A percentile compares a stretch with the other conserved stretches of the same genome.
Evolutionary conservation across 2,113 vertebrate genomes (phyloP).

Genomic region (Varanus komodoensis): DNA sequence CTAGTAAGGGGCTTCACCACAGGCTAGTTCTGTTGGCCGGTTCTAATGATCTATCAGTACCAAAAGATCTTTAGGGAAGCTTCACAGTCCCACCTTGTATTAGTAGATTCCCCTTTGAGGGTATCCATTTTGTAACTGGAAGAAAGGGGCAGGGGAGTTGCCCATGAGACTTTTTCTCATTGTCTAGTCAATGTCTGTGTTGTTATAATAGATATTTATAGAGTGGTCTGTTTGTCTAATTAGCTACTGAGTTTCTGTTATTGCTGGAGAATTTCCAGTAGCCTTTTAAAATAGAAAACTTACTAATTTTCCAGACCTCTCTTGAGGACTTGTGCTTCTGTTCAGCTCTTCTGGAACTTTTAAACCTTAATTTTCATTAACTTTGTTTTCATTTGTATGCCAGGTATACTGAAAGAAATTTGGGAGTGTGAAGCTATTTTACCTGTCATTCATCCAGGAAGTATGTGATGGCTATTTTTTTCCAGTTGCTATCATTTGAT

Average conservation of each 20-base stretch:
- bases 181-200: neutral
- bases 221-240: slow-evolving; percentile 71
- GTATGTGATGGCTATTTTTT: neutral
- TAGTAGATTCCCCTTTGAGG: neutral
- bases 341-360: slow-evolving; percentile 45
- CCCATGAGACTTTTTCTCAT: neutral
- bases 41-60: neutral
- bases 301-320: slow-evolving; percentile 51
- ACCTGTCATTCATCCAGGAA: neutral
- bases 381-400: slow-evolving; percentile 40
- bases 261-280: slow-evolving; percentile 68
- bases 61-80: neutral
- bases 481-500: no score
- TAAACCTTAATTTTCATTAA: slow-evolving; percentile 68
- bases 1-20: neutral
- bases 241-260: slow-evolving; percentile 64
- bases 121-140: neutral
- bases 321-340: slow-evolving; percentile 60
- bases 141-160: neutral
- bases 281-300: slow-evolving; percentile 64
- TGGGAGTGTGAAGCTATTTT: neutral
- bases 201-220: slow-evolving; percentile 68
- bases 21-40: neutral
- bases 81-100: no score
- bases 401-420: neutral